These are phyloP conservation scores for Piprites chloris DNA, from an alignment of 2,113 vertebrate species.

Conservation along the genomic window DNA sequence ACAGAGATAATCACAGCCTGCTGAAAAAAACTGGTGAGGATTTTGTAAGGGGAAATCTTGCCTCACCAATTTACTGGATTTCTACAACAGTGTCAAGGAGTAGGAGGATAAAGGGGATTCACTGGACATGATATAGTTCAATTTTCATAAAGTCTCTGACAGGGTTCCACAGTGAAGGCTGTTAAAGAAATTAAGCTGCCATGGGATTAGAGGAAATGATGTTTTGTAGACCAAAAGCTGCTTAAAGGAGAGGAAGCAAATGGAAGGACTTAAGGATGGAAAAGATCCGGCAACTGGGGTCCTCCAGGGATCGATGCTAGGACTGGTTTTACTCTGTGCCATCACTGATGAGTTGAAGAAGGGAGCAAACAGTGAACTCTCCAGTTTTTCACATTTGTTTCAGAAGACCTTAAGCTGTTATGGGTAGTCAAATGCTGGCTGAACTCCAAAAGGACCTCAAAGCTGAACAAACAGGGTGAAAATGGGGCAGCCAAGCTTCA, in stretches of 20 bases:
- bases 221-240: neutral
- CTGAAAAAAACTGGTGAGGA: neutral
- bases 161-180: neutral
- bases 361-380: neutral
- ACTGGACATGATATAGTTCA: neutral
- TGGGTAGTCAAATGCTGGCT: neutral
- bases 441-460: neutral
- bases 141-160: slow-evolving; percentile 34
- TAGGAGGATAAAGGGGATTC: slow-evolving; percentile 16
- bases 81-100: slow-evolving; percentile 15
- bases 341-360: neutral
- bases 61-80: neutral
- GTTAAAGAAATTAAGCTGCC: slow-evolving; percentile 46
- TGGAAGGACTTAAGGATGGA: neutral
- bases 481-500: neutral
- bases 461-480: neutral
- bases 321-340: neutral
- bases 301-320: accelerated
- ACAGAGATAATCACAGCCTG: neutral
- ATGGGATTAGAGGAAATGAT: slow-evolving; percentile 12
- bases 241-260: slow-evolving; percentile 41
- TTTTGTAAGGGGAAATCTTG: slow-evolving; percentile 4
- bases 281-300: neutral
- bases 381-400: neutral
- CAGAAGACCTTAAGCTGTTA: neutral